These are phyloP conservation scores for Chromoteleia sp. DNA, from an alignment of 2,888 invertebrate species.

Conservation along the genomic window DNA sequence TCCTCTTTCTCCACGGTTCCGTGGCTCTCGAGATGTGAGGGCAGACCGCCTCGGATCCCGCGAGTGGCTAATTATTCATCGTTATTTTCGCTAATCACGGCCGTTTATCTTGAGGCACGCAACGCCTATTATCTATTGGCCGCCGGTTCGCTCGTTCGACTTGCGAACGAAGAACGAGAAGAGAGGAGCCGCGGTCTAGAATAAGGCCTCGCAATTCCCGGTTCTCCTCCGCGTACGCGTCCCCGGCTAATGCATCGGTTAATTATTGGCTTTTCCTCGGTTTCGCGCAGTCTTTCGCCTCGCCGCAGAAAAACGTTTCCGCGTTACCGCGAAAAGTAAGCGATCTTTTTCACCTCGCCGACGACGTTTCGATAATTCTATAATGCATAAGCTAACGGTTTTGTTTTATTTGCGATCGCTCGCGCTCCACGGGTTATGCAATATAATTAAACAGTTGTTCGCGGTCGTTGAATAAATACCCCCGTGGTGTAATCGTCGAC, in stretches of 20 bases:
- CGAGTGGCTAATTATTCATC: conserved; percentile 83
- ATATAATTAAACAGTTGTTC: conserved; percentile 59
- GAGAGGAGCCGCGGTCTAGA: conserved; percentile 64
- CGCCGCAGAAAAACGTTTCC: conserved; percentile 72
- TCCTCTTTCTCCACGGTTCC: conserved; percentile 54
- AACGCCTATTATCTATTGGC: conserved; percentile 83
- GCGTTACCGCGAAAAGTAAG: conserved; percentile 72
- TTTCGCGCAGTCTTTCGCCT: conserved; percentile 57
- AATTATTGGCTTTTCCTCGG: conserved; percentile 75
- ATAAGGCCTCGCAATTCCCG: conserved; percentile 68
- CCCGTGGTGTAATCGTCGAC: conserved; percentile 33
- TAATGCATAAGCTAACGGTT: conserved; percentile 57
- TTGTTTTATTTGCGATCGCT: conserved; percentile 41
- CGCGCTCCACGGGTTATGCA: conserved; percentile 28
- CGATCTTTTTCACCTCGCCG: conserved; percentile 32
- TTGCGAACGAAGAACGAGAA: conserved; percentile 21
- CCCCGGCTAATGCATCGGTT: conserved; percentile 73
- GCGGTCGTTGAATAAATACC: conserved; percentile 41
- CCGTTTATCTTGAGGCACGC: conserved; percentile 83
- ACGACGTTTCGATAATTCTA: conserved; percentile 56
- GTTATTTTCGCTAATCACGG: conserved; percentile 84
- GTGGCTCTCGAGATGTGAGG: conserved; percentile 77
- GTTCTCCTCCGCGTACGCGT: conserved; percentile 57
- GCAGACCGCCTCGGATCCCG: conserved; percentile 79
- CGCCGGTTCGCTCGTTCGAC: conserved; percentile 68